Evolutionary conservation across 2,888 invertebrate species (phyloP), one percentile per base, ranked within the genome.

Genomic region (Caenorhabditis uteleia): DNA sequence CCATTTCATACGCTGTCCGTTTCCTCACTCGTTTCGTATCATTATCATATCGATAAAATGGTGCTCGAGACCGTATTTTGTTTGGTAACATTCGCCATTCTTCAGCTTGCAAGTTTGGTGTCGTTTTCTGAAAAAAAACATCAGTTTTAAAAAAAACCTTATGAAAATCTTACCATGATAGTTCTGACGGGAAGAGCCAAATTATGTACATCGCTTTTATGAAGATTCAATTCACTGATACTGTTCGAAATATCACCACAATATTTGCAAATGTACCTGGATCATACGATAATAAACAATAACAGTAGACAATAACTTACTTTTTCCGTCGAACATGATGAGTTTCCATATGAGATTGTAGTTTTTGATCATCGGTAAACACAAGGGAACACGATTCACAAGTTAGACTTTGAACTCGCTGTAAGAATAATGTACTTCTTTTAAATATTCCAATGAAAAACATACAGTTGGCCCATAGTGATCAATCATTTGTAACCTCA

Each of bases 351-450:
- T 78, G 78, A 2, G 29, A 18, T 2, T 40, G 16, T 14, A 78
- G 64, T 45, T 78, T 78, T 25, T 51, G 45, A 27, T 67, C 60
- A 43, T 77, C 73, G 3, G 73, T 71, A 48, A 78, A 78, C 1
- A 78, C 78, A 8, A 78, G 55, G 14, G 69, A 66, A 43, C 78
- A 78, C 16, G 73, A 70, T n/a, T 67, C 62, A 47, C 78, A 78
- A 0, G 75, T 73, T 8, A 78, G 55, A 12, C 69, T 51, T 14
- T 58, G 45, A 2, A 77, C 75, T 8, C 51, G 40, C 74, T 75
- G 48, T 42, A 56, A 43, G 42, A 36, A 42, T 21, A 25, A 29
- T 12, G 10, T n/a, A 34, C 23, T 16, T 20, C 5, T 21, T 21
- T 39, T 2, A 39, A 20, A 33, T 26, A 18, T 1, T 48, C 36